Conservation (phyloP, 2,797 vertebrate species). For the Sibirionetta formosa region DNA sequence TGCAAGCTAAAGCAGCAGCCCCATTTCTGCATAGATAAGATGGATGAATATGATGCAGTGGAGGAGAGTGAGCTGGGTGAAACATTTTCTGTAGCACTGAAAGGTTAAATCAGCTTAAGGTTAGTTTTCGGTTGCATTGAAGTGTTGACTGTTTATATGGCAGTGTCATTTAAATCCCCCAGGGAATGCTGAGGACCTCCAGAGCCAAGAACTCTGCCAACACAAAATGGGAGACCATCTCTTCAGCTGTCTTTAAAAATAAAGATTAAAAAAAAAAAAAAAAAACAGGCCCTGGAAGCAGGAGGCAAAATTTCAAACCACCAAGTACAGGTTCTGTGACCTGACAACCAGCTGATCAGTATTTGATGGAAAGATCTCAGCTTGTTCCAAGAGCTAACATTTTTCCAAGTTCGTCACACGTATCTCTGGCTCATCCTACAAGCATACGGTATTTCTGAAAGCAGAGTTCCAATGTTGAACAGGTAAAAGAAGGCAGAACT, state of each 20-base stretch:
- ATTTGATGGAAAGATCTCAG: background rate
- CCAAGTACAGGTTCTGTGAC: background rate
- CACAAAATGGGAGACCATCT: background rate
- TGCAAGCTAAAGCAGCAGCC: background rate
- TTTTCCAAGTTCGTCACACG: background rate
- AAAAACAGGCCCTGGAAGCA: background rate
- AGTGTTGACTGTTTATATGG: background rate
- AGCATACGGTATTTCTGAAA: background rate
- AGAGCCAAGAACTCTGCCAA: background rate
- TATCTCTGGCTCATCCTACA: background rate
- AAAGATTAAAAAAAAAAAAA: background rate
- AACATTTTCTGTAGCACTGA: background rate
- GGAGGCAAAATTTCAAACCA: background rate
- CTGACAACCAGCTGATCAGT: background rate
- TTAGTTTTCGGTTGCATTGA: background rate
- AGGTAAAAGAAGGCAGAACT: background rate
- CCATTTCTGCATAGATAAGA: background rate
- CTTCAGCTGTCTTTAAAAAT: background rate
- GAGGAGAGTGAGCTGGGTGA: background rate
- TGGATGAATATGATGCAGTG: background rate
- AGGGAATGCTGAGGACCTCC: background rate
- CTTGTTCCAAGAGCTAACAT: background rate
- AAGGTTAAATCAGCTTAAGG: background rate
- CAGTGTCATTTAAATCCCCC: background rate
- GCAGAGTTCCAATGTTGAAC: background rate